phyloP scores from a whole-genome alignment of 2,113 vertebrate species.

The Stercorarius parasiticus region DNA sequence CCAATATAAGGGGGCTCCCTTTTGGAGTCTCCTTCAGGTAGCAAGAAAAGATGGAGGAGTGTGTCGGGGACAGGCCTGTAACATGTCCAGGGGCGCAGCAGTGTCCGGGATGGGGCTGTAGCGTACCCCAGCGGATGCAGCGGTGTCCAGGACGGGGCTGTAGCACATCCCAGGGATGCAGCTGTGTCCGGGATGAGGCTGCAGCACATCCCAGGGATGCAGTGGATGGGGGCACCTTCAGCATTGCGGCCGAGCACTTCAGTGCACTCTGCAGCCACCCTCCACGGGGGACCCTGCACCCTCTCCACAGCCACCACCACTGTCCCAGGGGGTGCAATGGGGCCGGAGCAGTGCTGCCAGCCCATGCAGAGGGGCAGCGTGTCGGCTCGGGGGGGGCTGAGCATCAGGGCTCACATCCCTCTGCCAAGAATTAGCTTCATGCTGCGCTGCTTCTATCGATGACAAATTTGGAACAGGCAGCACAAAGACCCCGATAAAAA shows the following conservation, averaged over 20 bases:
- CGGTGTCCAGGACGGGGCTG: too few relatives aligned
- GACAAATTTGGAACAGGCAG: slow-evolving; percentile 32
- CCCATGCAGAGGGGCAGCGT: background rate
- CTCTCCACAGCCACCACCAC: fast-evolving
- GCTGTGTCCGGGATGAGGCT: background rate
- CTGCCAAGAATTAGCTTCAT: background rate
- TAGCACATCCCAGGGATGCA: background rate
- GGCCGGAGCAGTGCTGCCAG: background rate
- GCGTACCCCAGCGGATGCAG: background rate
- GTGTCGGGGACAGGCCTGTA: background rate
- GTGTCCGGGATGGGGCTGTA: background rate
- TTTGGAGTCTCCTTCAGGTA: background rate
- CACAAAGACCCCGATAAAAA: background rate
- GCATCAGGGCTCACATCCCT: background rate
- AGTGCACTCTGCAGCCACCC: background rate
- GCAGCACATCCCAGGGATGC: too few relatives aligned
- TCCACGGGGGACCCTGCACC: fast-evolving
- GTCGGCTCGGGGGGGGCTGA: background rate
- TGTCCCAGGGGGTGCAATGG: background rate
- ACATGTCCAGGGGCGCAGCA: background rate
- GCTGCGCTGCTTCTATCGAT: background rate
- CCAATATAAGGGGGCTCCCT: background rate
- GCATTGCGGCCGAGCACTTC: fast-evolving
- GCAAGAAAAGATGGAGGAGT: fast-evolving
- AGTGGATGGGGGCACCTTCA: background rate